Base-by-base conservation (phyloP, 2,113 vertebrate genomes). In the Gymnorhina tibicen region DNA sequence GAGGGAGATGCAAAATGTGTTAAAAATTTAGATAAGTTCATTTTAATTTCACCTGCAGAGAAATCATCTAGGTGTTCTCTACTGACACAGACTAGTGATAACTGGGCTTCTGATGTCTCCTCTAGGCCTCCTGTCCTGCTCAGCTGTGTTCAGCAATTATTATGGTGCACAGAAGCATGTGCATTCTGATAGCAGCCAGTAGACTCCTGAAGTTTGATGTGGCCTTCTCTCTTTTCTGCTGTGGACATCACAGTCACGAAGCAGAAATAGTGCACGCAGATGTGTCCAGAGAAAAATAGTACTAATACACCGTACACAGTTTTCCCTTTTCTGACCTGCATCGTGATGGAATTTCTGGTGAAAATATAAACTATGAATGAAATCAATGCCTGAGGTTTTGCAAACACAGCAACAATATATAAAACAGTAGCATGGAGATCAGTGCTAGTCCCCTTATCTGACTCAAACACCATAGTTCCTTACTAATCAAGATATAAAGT, bases 261-360 rank as follows among this genome's bases (percentile, higher is more conserved):
- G 1, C 30, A 87, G 47, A 95, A 77, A 75, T 63, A 67, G 42
- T 16, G 7, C 12, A 42, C 22, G 12, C 16, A 27, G 16, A 50
- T 5, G 2, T 56, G 27, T 67, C 73, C 66, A 70, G 52, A 32
- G 32, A 67, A 77, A 86, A 70, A 6, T 3, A 37, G 10, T 21
- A 28, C 15, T 4, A 11, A 19, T 32, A 39, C 21, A 72, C 4
- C 0, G 0, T 5, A 23, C 16, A 35, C 7, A 32, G 7, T 39
- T 88, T 73, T 90, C 33, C 16, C 7, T 59, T 79, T 76, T 83
- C 37, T 66, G 68, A 60, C 33, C 35, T 76, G 19, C 5, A 46
- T 11, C 60, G 26, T 52, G 19, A 59, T 39, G n/a, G 32, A 59
- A 73, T 80, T 83, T 86, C 49, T 80, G 22, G 3, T 76, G 64